Evolutionary conservation across 1,140 invertebrate species (phyloP).

Genomic region (Magallana gigas): DNA sequence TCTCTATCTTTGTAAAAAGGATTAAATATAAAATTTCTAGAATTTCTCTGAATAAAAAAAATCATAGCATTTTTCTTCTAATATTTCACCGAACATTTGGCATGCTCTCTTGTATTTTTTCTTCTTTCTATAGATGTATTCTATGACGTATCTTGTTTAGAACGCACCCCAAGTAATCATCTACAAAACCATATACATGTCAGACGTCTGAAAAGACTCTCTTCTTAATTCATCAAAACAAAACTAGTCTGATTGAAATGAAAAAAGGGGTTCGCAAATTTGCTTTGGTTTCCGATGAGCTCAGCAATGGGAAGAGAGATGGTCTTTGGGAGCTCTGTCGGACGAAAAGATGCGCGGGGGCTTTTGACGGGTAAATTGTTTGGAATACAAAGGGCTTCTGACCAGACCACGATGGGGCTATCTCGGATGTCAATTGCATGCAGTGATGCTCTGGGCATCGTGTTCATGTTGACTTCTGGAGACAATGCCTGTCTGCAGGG

Average conservation of each 20-base stretch:
- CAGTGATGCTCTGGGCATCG: constrained; percentile 14
- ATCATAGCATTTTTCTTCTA: no score
- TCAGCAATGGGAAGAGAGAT: neutral
- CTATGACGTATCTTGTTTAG: no score
- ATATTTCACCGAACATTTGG: no score
- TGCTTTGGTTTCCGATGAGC: neutral
- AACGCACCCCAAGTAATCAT: neutral
- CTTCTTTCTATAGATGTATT: no score
- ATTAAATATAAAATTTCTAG: no score
- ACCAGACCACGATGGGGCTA: neutral
- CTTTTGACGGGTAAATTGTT: constrained; percentile 13
- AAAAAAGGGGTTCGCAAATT: neutral
- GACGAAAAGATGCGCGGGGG: neutral
- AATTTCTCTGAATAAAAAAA: no score
- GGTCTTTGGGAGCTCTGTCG: neutral
- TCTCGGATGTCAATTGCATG: constrained; percentile 29
- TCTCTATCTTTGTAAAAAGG: no score
- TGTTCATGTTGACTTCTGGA: neutral
- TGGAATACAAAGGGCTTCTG: neutral
- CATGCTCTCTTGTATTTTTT: no score
- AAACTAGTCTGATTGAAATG: neutral
- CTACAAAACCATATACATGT: constrained; percentile 4
- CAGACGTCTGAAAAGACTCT: neutral
- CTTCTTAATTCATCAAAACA: constrained; percentile 27
- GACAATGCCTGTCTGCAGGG: constrained; percentile 12